phyloP scores from a whole-genome alignment of 2,113 vertebrate genomes.

The Craseonycteris thonglongyai region DNA sequence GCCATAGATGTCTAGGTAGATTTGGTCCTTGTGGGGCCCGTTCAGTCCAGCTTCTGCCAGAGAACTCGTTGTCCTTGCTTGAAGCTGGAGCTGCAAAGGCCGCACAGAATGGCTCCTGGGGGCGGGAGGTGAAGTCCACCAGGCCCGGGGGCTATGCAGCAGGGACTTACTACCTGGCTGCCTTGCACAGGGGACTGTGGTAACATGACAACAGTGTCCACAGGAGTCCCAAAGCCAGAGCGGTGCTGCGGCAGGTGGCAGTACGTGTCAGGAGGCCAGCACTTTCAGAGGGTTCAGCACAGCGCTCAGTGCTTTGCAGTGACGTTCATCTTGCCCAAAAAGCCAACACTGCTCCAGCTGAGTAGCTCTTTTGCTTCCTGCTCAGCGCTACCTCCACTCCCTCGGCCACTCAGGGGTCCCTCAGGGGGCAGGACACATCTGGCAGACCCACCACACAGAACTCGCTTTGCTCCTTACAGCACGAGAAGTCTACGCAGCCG shows the following conservation, averaged over 20 bases:
- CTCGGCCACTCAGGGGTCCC: not conserved
- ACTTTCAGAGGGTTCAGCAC: not conserved
- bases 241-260: accelerated
- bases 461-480: accelerated
- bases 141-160: not conserved
- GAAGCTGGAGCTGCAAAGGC: accelerated
- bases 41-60: not conserved
- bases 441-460: accelerated
- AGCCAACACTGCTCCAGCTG: accelerated
- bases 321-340: not conserved
- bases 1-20: not conserved
- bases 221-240: accelerated
- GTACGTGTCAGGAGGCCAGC: accelerated
- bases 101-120: accelerated
- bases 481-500: no score
- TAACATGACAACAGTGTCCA: accelerated
- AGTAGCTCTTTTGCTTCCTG: not conserved
- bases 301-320: accelerated
- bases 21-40: accelerated
- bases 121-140: no score
- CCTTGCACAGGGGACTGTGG: accelerated
- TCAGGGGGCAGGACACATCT: accelerated
- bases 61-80: not conserved
- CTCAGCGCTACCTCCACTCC: accelerated
- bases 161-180: accelerated